phyloP scores from a whole-genome alignment of 2,888 invertebrate species.

The Agrochola lychnidis region DNA sequence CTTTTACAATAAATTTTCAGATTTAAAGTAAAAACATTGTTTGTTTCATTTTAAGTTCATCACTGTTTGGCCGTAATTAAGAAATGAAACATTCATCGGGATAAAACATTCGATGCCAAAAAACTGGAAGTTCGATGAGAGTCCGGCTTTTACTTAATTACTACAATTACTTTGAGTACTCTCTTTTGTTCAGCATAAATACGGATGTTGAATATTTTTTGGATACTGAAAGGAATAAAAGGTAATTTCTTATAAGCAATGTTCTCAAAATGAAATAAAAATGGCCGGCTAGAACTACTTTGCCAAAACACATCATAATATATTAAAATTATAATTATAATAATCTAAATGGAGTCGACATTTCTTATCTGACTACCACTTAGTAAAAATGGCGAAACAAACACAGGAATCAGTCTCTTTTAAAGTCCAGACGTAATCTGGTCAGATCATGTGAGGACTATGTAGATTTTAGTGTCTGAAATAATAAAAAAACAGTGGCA shows the following conservation, averaged over 20 bases:
- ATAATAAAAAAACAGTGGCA: no score
- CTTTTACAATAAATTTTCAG: background rate
- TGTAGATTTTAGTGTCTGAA: no score
- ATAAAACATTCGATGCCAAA: conserved; percentile 28
- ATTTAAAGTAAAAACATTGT: conserved; percentile 16
- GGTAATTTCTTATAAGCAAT: background rate
- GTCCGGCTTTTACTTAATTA: conserved; percentile 45
- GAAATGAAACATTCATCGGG: conserved; percentile 43
- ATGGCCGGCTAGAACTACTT: no score
- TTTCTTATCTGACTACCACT: no score
- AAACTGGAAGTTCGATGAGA: conserved; percentile 25
- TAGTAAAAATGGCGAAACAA: no score
- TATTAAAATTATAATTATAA: no score
- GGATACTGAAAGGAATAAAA: conserved; percentile 15
- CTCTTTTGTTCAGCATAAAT: conserved; percentile 14
- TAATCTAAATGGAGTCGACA: no score
- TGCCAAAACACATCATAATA: no score
- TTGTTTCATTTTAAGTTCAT: conserved; percentile 18
- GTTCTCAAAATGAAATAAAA: background rate
- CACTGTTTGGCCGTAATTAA: conserved; percentile 19
- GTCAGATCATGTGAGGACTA: no score
- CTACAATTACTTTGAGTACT: conserved; percentile 41
- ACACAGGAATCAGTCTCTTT: no score
- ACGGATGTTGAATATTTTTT: conserved; percentile 20
- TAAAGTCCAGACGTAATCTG: no score